A percentile compares a stretch with the other conserved stretches of the same genome.
Evolutionary conservation across 1,140 invertebrate species (phyloP).

Genomic region (Lepidostoma basale): DNA sequence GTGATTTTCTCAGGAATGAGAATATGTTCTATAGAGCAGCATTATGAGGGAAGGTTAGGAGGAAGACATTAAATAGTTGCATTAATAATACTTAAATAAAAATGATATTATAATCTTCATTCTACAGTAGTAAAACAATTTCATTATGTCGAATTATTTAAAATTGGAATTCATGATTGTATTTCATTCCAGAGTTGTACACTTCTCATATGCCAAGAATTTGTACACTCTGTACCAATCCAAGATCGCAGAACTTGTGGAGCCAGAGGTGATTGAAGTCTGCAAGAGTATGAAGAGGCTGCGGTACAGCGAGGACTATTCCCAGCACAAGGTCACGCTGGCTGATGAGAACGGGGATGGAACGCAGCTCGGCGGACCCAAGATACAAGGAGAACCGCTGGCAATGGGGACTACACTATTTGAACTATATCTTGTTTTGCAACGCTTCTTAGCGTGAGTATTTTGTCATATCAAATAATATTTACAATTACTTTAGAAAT

Average conservation of each 20-base stretch:
- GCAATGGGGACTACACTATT: constrained; percentile 85
- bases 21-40: too few species aligned
- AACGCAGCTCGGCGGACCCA: constrained; percentile 52
- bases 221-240: constrained; percentile 80
- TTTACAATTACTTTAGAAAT: too few species aligned
- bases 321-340: constrained; percentile 51
- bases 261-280: constrained; percentile 72
- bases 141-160: constrained; percentile 14
- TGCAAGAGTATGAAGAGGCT: constrained; percentile 74
- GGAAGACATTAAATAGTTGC: too few species aligned
- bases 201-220: constrained; percentile 71
- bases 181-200: constrained; percentile 66
- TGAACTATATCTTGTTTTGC: constrained; percentile 87
- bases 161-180: too few species aligned
- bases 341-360: constrained; percentile 62
- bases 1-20: too few species aligned
- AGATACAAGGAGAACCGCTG: constrained; percentile 66
- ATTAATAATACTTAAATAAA: too few species aligned
- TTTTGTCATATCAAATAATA: too few species aligned
- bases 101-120: too few species aligned
- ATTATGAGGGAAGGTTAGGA: too few species aligned
- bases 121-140: constrained; percentile 18
- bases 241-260: constrained; percentile 72
- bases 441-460: constrained; percentile 73
- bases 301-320: constrained; percentile 53